Conservation (phyloP, 1,140 invertebrate genomes). For the Trialeurodes vaporariorum region DNA sequence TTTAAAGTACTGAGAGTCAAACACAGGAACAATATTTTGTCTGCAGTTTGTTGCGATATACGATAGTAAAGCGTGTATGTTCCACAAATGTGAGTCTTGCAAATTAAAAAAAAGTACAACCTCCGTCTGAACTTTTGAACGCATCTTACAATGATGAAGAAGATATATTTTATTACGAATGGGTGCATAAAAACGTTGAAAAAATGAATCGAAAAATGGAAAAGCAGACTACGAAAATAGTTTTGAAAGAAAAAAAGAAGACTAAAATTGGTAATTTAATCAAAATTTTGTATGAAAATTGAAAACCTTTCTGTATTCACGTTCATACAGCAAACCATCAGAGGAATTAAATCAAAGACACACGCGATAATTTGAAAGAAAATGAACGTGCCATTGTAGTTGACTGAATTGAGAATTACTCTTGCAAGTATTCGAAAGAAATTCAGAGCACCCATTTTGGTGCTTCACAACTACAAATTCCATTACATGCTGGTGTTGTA, state of each 20-base stretch:
- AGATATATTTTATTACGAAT: neutral
- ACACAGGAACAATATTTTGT: neutral
- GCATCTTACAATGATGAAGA: no score
- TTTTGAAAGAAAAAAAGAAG: neutral
- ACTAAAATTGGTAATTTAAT: neutral
- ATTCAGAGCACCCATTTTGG: slow-evolving; percentile 18
- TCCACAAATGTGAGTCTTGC: neutral
- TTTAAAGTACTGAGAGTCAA: no score
- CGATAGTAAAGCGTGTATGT: neutral
- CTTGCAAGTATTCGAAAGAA: slow-evolving; percentile 15
- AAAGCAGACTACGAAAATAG: neutral
- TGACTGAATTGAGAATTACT: slow-evolving; percentile 14
- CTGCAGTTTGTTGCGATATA: neutral
- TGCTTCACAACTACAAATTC: slow-evolving; percentile 2
- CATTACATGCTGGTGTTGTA: neutral
- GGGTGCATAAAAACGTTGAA: neutral
- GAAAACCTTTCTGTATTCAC: neutral
- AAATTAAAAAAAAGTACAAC: neutral
- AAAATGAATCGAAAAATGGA: neutral
- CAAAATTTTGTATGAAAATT: neutral
- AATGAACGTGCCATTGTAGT: neutral
- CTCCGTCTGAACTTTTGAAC: no score
- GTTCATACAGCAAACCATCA: neutral
- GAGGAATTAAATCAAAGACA: neutral
- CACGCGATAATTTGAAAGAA: neutral